Base-by-base conservation (phyloP, 2,888 invertebrate species). In the Pyrgus malvae region DNA sequence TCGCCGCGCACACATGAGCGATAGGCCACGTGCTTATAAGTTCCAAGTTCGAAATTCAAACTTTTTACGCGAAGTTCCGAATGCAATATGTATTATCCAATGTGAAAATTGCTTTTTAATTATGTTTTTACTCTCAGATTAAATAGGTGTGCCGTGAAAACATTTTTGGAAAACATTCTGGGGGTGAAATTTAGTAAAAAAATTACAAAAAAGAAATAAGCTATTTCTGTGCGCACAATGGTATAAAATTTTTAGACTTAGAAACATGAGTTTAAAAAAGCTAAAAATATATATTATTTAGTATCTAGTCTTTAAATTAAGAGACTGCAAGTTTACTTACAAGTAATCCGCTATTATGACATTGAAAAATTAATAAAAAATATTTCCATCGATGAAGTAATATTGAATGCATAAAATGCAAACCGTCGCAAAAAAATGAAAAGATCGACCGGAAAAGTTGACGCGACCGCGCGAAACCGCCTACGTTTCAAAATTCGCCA, bases 21-120 rank as follows among this genome's bases (percentile, higher is more conserved):
- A 86, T 79, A 67, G 59, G 64, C 79, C 88, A 88, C 87, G 86
- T 90, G 89, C 89, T 90, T 68, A 89, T 89, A 83, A 90, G 89
- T 88, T 89, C 82, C 81, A 67, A 58, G 55, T 64, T 64, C 61
- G 60, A 69, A 76, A 70, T 71, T 63, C 63, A 74, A 87, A 87
- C 83, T 86, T 87, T 85, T 79, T 69, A 64, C 76, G 76, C 58
- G 56, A 7, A 11, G 11, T 5, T 17, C 29, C 19, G 16, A 19
- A 8, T 14, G 23, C 27, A 11, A 25, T 25, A 6, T 2, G 27
- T 40, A 21, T 49, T 5, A 8, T 40, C 23, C 23, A 1, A n/a
- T n/a, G 19, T 38, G 17, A 4, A 9, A 2, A 9, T 17, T 17
- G 17, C 4, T 44, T 25, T 42, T n/a, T n/a, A n/a, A n/a, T n/a